Base-by-base conservation (phyloP, 2,888 invertebrate genomes). In the Cerastis leucographa region DNA sequence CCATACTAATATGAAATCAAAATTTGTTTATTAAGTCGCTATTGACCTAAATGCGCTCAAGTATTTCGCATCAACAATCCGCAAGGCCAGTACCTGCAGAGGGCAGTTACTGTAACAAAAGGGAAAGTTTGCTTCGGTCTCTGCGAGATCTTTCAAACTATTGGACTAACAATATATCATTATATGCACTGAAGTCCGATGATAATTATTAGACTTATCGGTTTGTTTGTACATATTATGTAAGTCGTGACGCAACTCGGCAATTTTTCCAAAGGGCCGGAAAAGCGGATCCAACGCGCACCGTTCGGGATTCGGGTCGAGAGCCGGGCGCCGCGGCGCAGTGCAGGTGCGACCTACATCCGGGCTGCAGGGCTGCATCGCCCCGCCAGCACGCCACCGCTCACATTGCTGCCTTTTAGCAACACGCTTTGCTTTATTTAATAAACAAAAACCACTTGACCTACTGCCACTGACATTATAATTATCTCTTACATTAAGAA, bases 261-360 rank as follows among this genome's bases (percentile, higher is more conserved):
- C 25, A 51, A 56, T n/a, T 74, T 35, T 74, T 49, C 25, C 25
- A 40, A 40, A 51, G 64, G 70, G 46, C 56, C 76, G 82, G 81
- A 81, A 81, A 82, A 80, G 83, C 83, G 83, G 84, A 89, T 81
- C 78, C 78, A 89, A 86, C 89, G 90, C 91, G 93, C 92, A 91
- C 85, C 91, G 90, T 85, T 89, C 85, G 84, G 78, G 85, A 92
- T 93, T 90, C 89, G 90, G 93, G 94, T 92, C 93, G 91, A 91
- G 92, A 83, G 66, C 6, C 85, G 87, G 83, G 88, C 84, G 88
- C 77, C 84, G 95, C 95, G 88, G 79, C 88, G 95, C 95, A 95
- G 85, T 95, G 95, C 95, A 95, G 95, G 94, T 93, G 94, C 94
- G 95, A 93, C 95, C 95, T 93, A 94, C 91, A 93, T 95, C 66